Evolutionary conservation across 1,140 invertebrate species (phyloP).

Genomic region (Diachasmimorpha longicaudata): DNA sequence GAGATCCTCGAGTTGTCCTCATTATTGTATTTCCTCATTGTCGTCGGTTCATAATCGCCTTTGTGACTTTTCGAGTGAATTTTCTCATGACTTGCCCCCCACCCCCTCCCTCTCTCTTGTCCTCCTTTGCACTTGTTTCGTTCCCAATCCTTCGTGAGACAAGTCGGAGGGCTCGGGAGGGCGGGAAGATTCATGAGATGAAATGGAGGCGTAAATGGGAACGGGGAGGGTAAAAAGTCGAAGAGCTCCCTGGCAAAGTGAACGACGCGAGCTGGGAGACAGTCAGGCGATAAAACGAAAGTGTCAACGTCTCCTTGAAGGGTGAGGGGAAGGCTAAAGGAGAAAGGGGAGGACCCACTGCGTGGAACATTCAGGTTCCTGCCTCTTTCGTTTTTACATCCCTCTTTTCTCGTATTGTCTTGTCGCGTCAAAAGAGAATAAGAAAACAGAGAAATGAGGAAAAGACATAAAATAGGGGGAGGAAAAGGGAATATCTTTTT

Average conservation of each 20-base stretch:
- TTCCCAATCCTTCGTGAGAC: background rate
- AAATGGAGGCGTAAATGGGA: constrained; percentile 11
- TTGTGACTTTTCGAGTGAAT: background rate
- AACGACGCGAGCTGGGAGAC: constrained; percentile 12
- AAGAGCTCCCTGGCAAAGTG: background rate
- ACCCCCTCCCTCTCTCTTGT: background rate
- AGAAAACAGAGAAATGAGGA: background rate
- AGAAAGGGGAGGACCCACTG: background rate
- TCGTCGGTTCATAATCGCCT: background rate
- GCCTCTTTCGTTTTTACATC: background rate
- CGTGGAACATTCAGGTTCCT: background rate
- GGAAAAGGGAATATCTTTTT: background rate
- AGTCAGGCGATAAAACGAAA: constrained; percentile 45
- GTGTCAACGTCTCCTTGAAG: constrained; percentile 44
- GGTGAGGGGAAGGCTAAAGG: background rate
- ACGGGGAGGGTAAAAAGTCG: constrained; percentile 20
- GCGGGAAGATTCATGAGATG: constrained; percentile 12
- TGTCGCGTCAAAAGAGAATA: background rate
- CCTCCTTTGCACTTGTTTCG: background rate
- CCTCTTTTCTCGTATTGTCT: background rate
- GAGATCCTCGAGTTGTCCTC: background rate
- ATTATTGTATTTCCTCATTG: background rate
- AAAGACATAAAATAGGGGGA: background rate
- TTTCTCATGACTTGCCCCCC: background rate
- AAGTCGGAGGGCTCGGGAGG: background rate